Conservation (phyloP, 1,140 invertebrate species). For the Zaprionus ornatus region DNA sequence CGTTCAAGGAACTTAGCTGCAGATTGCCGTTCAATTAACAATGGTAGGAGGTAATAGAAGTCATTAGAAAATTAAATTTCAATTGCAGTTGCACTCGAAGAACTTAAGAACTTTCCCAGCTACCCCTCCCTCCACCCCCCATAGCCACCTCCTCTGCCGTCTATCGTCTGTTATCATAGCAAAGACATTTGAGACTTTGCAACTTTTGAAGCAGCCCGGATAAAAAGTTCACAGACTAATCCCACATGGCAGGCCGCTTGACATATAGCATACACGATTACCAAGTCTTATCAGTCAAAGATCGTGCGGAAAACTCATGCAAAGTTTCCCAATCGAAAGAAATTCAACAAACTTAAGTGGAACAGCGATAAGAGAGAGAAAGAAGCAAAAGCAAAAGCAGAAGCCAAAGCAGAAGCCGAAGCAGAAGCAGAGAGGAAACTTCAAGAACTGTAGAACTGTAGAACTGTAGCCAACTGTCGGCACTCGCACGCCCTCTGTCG, state of each 20-base stretch:
- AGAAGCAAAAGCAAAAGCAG: neutral
- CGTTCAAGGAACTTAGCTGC: slow-evolving; percentile 1
- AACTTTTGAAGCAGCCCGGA: neutral
- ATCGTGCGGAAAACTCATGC: slow-evolving; percentile 16
- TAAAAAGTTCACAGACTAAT: slow-evolving; percentile 14
- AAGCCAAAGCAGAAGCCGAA: slow-evolving; percentile 4
- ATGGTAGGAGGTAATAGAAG: neutral
- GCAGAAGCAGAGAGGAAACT: neutral
- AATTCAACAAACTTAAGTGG: slow-evolving; percentile 23
- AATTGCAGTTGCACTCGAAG: neutral
- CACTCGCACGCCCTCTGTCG: neutral
- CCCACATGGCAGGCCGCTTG: slow-evolving; percentile 4
- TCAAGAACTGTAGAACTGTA: neutral
- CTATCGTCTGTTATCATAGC: neutral
- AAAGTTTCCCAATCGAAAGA: slow-evolving; percentile 29
- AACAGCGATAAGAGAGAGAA: slow-evolving; percentile 16
- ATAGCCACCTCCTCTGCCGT: neutral
- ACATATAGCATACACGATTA: slow-evolving; percentile 13
- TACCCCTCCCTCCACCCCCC: neutral
- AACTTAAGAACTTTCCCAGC: too few relatives aligned
- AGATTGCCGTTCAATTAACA: neutral
- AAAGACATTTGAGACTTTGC: neutral
- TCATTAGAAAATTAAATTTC: slow-evolving; percentile 1
- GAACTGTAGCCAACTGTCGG: slow-evolving; percentile 16
- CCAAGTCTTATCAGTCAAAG: slow-evolving; percentile 1